Percentiles rank a stretch among this genome's conserved stretches.
Evolutionary conservation across 2,888 invertebrate genomes (phyloP).

Genomic region (Pseudoips prasinana): DNA sequence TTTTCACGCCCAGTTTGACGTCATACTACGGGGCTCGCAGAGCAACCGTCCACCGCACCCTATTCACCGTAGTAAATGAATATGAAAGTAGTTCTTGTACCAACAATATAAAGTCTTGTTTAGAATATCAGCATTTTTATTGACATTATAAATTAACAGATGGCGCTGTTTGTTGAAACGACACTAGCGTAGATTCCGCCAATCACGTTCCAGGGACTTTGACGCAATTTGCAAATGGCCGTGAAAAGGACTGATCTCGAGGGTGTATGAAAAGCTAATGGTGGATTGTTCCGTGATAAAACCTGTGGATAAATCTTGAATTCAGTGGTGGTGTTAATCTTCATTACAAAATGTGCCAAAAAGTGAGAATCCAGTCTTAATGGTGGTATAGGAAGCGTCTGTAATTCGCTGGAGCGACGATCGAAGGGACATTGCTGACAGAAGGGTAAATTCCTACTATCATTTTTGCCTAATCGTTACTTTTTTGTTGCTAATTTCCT

Average conservation of each 20-base stretch:
- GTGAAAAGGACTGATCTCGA: slow-evolving; percentile 78
- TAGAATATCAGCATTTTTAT: slow-evolving; percentile 36
- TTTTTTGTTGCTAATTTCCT: slow-evolving; percentile 31
- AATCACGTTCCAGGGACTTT: slow-evolving; percentile 75
- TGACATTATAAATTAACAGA: slow-evolving; percentile 45
- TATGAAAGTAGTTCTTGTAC: no score
- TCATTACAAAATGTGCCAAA: slow-evolving; percentile 80
- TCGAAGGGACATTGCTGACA: slow-evolving; percentile 73
- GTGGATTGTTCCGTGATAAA: slow-evolving; percentile 72
- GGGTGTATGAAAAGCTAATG: slow-evolving; percentile 76
- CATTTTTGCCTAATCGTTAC: slow-evolving; percentile 43
- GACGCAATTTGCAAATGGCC: slow-evolving; percentile 83
- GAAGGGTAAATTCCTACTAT: slow-evolving; percentile 75
- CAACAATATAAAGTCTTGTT: slow-evolving; percentile 38
- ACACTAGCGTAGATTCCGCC: slow-evolving; percentile 69
- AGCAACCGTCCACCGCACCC: slow-evolving; percentile 73
- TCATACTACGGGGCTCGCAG: slow-evolving; percentile 77
- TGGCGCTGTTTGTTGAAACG: slow-evolving; percentile 48
- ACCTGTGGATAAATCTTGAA: slow-evolving; percentile 62
- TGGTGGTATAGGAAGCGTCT: slow-evolving; percentile 73
- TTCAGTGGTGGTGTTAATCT: slow-evolving; percentile 69
- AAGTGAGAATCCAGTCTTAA: slow-evolving; percentile 78
- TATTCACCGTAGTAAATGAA: no score
- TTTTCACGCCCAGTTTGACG: slow-evolving; percentile 82
- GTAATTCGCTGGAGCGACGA: slow-evolving; percentile 71